Percentiles rank a stretch among this genome's conserved stretches.
phyloP scores from a whole-genome alignment of 2,888 invertebrate genomes.

The Brachynemurus nebulosus region DNA sequence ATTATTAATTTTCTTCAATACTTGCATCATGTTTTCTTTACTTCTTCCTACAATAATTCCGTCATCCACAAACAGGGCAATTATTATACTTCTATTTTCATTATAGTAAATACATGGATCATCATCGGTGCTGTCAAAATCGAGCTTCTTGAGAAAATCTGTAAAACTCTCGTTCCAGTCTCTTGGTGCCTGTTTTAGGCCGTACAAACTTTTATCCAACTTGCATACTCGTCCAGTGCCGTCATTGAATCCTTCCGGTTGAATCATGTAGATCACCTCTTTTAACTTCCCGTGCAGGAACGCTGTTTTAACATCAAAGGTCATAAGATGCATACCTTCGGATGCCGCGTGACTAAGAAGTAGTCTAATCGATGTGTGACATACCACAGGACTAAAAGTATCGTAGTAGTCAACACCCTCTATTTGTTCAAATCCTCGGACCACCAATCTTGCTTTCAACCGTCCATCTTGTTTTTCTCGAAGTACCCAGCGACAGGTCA shows the following conservation, averaged over 20 bases:
- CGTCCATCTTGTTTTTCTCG: background rate
- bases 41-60: conserved; percentile 15
- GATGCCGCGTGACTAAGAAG: conserved; percentile 19
- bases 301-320: conserved; percentile 11
- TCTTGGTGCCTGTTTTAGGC: conserved; percentile 23
- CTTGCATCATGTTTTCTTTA: conserved; percentile 12
- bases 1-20: conserved; percentile 13
- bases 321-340: conserved; percentile 12
- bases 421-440: conserved; percentile 1
- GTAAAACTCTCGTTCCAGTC: conserved; percentile 21
- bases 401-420: background rate
- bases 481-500: background rate
- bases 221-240: conserved; percentile 9
- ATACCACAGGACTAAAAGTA: background rate
- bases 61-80: conserved; percentile 18
- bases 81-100: conserved; percentile 14
- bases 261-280: conserved; percentile 19
- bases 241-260: conserved; percentile 19
- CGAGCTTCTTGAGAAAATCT: conserved; percentile 15
- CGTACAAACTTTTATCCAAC: conserved; percentile 21
- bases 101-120: conserved; percentile 22
- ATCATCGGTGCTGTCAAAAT: conserved; percentile 19
- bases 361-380: conserved; percentile 5
- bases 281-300: background rate
- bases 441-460: conserved; percentile 4